These are phyloP conservation scores for Ascaphus truei DNA, from an alignment of 2,113 vertebrate genomes.

Conservation along the genomic window DNA sequence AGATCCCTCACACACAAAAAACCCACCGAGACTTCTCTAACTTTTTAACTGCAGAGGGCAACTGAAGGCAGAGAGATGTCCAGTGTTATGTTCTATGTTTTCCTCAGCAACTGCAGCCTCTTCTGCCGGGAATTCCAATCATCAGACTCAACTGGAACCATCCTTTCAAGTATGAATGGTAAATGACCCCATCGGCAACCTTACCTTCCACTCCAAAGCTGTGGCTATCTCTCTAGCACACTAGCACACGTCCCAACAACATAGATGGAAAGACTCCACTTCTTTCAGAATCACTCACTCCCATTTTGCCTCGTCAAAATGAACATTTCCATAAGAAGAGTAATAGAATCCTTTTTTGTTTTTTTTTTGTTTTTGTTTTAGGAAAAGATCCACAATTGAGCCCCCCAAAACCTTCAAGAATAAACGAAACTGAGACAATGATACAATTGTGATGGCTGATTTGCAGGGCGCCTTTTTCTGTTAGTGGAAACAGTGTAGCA, in stretches of 20 bases:
- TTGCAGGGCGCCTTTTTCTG: constrained; percentile 43
- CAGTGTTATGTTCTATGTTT: not conserved
- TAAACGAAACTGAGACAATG: constrained; percentile 41
- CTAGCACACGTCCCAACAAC: constrained; percentile 75
- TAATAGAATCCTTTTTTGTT: not conserved
- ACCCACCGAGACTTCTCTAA: constrained; percentile 56
- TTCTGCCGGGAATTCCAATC: not conserved
- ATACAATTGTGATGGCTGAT: constrained; percentile 30
- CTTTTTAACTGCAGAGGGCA: constrained; percentile 60
- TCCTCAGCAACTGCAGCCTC: not conserved
- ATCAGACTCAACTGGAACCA: not conserved
- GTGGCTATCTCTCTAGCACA: constrained; percentile 92
- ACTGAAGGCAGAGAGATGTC: constrained; percentile 39
- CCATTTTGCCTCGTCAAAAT: constrained; percentile 78
- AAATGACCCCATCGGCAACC: constrained; percentile 41
- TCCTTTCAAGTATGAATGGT: not conserved
- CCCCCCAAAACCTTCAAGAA: constrained; percentile 30
- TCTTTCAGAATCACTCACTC: constrained; percentile 78
- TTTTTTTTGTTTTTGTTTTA: not conserved
- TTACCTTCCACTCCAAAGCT: constrained; percentile 98
- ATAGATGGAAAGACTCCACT: constrained; percentile 69
- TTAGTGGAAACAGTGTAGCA: constrained; percentile 49
- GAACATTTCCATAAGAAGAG: constrained; percentile 1
- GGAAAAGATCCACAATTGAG: not conserved
- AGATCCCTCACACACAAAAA: constrained; percentile 36